Evolutionary conservation across 2,888 invertebrate genomes (phyloP).

Genomic region (Orthosia gracilis): DNA sequence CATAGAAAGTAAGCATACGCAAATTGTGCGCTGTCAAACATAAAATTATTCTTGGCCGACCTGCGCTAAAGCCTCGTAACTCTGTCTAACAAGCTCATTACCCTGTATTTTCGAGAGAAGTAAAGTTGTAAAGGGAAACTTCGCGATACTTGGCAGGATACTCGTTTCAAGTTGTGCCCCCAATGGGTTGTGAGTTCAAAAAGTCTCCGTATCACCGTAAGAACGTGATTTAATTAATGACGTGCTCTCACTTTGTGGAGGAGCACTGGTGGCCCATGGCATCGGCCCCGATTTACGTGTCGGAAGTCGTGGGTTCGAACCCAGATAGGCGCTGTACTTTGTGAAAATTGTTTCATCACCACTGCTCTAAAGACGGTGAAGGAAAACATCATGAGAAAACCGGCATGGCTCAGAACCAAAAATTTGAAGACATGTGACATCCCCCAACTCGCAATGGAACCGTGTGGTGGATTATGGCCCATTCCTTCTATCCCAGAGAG

Average conservation of each 20-base stretch:
- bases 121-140: conserved; percentile 73
- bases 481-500: no score
- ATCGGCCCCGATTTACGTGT: no score
- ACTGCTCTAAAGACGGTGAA: no score
- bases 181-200: conserved; percentile 66
- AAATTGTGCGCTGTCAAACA: conserved; percentile 60
- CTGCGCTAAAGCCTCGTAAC: conserved; percentile 71
- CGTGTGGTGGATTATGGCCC: no score
- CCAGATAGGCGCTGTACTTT: no score
- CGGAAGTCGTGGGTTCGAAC: no score
- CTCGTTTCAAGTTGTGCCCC: conserved; percentile 58
- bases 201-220: conserved; percentile 60
- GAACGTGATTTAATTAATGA: conserved; percentile 67
- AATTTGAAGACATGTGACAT: no score
- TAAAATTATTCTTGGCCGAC: conserved; percentile 61
- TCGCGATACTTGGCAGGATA: conserved; percentile 67
- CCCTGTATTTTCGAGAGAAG: conserved; percentile 72
- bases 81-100: conserved; percentile 81
- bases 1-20: conserved; percentile 43
- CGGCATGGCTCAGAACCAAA: no score
- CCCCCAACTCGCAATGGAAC: no score
- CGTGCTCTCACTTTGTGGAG: conserved; percentile 38
- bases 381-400: no score
- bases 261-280: background rate
- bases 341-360: no score